A percentile compares a stretch with the other conserved stretches of the same genome.
Evolutionary conservation across 2,113 vertebrate genomes (phyloP).

Genomic region (Myiagra hebetior): DNA sequence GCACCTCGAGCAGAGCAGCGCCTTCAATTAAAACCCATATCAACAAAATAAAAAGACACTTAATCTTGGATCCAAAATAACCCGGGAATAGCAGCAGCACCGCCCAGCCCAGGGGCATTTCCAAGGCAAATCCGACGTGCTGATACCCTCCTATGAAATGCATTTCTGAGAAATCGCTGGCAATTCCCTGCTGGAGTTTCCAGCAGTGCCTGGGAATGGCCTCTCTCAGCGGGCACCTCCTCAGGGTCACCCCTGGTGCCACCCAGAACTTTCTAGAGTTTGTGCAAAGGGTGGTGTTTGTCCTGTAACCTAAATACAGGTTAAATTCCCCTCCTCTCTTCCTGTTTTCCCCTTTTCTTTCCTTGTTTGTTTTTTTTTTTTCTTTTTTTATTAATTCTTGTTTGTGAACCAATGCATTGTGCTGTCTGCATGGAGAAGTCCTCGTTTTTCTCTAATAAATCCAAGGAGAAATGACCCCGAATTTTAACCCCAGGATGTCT

Average conservation of each 20-base stretch:
- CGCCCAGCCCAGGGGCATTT: slow-evolving; percentile 12
- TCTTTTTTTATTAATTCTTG: background rate
- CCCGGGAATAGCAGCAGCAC: background rate
- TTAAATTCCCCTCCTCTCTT: background rate
- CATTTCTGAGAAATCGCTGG: slow-evolving; percentile 29
- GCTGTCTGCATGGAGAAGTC: background rate
- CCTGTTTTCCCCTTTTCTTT: background rate
- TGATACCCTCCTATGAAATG: slow-evolving; percentile 10
- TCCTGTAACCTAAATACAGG: background rate
- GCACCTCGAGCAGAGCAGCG: slow-evolving; percentile 52
- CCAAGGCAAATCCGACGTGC: slow-evolving; percentile 51
- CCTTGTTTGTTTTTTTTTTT: too few relatives aligned
- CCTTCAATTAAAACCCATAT: slow-evolving; percentile 58
- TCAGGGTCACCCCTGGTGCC: background rate
- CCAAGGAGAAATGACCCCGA: background rate
- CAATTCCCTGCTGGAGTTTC: background rate
- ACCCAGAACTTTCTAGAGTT: background rate
- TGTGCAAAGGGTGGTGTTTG: background rate
- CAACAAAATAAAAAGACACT: slow-evolving; percentile 48
- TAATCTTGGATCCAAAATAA: slow-evolving; percentile 41
- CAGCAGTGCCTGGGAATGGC: background rate
- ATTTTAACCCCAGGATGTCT: background rate
- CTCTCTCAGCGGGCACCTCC: background rate
- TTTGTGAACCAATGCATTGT: background rate
- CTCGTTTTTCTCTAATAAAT: background rate